These are phyloP conservation scores for Leuciscus idus DNA, from an alignment of 2,113 vertebrate genomes.

Conservation along the genomic window DNA sequence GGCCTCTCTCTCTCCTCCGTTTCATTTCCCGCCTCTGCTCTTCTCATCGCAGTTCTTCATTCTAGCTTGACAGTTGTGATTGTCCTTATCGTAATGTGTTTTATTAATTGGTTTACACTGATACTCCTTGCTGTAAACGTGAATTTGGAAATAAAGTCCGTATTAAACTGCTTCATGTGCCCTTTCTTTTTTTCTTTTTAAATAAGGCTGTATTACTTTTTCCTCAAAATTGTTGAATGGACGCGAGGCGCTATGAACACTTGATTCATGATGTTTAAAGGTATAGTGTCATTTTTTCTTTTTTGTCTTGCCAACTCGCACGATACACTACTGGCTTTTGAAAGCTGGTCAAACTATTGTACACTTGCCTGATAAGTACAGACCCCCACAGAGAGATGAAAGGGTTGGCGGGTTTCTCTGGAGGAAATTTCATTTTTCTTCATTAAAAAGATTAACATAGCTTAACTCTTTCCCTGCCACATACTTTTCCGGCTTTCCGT, in stretches of 20 bases:
- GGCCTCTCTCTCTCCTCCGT: constrained; percentile 27
- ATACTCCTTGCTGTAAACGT: constrained; percentile 85
- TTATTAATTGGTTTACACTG: constrained; percentile 82
- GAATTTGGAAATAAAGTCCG: constrained; percentile 92
- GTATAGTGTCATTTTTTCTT: too few relatives aligned
- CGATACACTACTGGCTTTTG: constrained; percentile 47
- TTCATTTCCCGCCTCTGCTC: constrained; percentile 34
- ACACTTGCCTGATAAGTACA: constrained; percentile 38
- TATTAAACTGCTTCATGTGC: constrained; percentile 75
- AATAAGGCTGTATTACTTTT: too few relatives aligned
- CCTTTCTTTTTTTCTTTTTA: too few relatives aligned
- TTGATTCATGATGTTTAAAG: too few relatives aligned
- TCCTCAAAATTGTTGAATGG: background rate
- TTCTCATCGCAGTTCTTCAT: constrained; percentile 65
- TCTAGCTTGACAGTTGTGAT: constrained; percentile 85
- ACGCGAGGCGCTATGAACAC: background rate
- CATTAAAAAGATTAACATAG: too few relatives aligned
- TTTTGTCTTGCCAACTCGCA: constrained; percentile 29
- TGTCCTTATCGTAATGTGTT: constrained; percentile 84
- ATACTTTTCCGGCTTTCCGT: too few relatives aligned
- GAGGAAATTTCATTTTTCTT: too few relatives aligned
- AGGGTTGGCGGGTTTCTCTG: background rate
- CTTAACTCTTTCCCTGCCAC: too few relatives aligned
- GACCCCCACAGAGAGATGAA: constrained; percentile 32
- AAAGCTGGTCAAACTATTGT: constrained; percentile 40